phyloP scores from a whole-genome alignment of 2,797 vertebrate species.

The Adrianichthys oophorus region DNA sequence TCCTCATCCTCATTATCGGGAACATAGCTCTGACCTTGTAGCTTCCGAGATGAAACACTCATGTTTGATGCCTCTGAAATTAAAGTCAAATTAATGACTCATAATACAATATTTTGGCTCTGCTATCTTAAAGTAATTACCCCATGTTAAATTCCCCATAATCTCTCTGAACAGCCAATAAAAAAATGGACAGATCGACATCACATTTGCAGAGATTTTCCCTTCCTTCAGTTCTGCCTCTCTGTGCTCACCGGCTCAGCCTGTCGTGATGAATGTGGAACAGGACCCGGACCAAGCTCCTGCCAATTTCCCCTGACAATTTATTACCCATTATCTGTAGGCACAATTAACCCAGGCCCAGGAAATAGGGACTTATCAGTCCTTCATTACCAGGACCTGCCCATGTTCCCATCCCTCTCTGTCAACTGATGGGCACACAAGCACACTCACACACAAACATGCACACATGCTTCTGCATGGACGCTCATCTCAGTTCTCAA shows the following conservation, averaged over 20 bases:
- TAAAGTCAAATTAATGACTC: not conserved
- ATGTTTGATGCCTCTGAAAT: not conserved
- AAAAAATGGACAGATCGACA: slow-evolving; percentile 17
- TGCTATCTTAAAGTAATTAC: not conserved
- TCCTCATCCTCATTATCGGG: not conserved
- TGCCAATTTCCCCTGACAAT: slow-evolving; percentile 79
- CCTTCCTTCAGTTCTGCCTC: slow-evolving; percentile 14
- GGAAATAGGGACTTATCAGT: slow-evolving; percentile 79
- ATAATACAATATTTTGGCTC: not conserved
- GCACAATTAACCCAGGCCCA: slow-evolving; percentile 83
- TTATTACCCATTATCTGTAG: slow-evolving; percentile 84
- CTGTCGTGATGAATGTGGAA: slow-evolving; percentile 79
- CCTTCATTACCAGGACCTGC: slow-evolving; percentile 77
- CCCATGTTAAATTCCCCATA: not conserved
- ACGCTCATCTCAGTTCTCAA: not conserved
- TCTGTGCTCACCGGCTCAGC: slow-evolving; percentile 42
- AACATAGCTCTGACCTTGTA: not conserved
- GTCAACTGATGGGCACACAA: slow-evolving; percentile 58
- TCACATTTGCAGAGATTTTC: slow-evolving; percentile 19
- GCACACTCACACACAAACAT: slow-evolving; percentile 22
- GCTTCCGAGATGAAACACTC: not conserved
- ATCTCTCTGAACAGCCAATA: not conserved
- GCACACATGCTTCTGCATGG: slow-evolving; percentile 12
- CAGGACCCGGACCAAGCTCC: slow-evolving; percentile 65
- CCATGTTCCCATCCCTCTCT: slow-evolving; percentile 75